Conservation (phyloP, 64 coral and sea anemone genomes). For the Pocillopora verrucosa region DNA sequence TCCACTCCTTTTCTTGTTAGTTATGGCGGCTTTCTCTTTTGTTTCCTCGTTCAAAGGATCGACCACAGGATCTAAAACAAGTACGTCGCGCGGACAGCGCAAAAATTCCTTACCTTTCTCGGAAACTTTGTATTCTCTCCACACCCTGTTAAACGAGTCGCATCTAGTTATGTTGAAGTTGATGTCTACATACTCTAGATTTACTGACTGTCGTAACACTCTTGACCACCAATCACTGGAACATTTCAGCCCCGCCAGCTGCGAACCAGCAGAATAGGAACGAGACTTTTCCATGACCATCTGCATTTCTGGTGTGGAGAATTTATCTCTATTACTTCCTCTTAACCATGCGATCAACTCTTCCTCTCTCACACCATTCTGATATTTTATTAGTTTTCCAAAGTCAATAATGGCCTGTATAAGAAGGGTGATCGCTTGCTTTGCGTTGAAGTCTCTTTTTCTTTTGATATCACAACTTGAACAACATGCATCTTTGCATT, state of each 20-base stretch:
- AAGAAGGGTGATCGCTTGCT: slow-evolving; percentile 27
- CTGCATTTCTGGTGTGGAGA: slow-evolving; percentile 22
- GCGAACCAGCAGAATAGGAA: slow-evolving; percentile 25
- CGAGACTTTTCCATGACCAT: not conserved
- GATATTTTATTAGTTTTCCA: not conserved
- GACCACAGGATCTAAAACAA: slow-evolving; percentile 20
- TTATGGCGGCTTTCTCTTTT: not conserved
- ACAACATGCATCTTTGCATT: slow-evolving; percentile 38
- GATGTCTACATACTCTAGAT: slow-evolving; percentile 19
- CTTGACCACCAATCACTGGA: slow-evolving; percentile 24
- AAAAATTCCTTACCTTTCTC: slow-evolving; percentile 18
- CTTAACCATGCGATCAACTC: slow-evolving; percentile 46
- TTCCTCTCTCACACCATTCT: slow-evolving; percentile 37
- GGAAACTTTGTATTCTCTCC: slow-evolving; percentile 9
- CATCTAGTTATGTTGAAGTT: slow-evolving; percentile 19
- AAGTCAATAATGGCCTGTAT: slow-evolving; percentile 33
- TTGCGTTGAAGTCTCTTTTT: slow-evolving; percentile 41
- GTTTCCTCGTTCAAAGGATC: slow-evolving; percentile 14
- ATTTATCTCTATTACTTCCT: slow-evolving; percentile 30
- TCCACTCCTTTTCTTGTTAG: not conserved
- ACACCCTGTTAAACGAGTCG: slow-evolving; percentile 10
- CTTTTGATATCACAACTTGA: slow-evolving; percentile 48
- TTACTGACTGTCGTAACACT: slow-evolving; percentile 14
- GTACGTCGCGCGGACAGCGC: slow-evolving; percentile 9
- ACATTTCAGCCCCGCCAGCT: not conserved